Evolutionary conservation across 2,888 invertebrate species (phyloP), one percentile per base, ranked within the genome.

Genomic region (Calliphora vomitoria): DNA sequence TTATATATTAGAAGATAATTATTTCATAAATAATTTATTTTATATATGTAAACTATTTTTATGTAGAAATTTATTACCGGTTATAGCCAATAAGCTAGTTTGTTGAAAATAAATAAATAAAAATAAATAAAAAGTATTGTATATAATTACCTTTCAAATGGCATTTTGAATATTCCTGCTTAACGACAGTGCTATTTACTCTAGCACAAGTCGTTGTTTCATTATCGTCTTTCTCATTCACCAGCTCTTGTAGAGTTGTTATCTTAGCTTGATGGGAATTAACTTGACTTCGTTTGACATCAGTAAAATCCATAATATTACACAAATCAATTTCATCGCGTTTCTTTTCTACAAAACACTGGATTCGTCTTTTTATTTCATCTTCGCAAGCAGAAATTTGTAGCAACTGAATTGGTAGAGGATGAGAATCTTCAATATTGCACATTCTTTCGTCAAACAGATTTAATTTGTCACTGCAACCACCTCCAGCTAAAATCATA

Each of bases 281-380:
- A 10, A 50, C 11, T 8, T 55, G 38, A 3, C 15, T 18, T 38
- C 10, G 55, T 10, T 75, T 83, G n/a, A 13, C 89, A 38, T 93
- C 94, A 80, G 96, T 96, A 92, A 97, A 98, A 92, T 97, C 97
- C 89, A 96, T 95, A 25, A 96, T 95, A 92, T 98, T 98, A 87
- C 95, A 95, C 8, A 95, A 91, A 93, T 98, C 96, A 8, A 96
- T 95, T 94, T 97, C 97, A 85, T 95, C 95, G 47, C 97, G 95
- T 94, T 98, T 98, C 88, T 96, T 95, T 89, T 96, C 95, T 50
- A 97, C 96, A 90, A 97, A 97, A 90, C 96, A 96, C 87, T 95
- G 94, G 88, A 98, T 97, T 75, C 98, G 95, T 80, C 95, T 94
- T 81, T 96, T 94, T 3, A 97, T 92, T 91, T 97, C 97, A 35